phyloP scores from a whole-genome alignment of 2,113 vertebrate species.

The Triplophysa dalaica region DNA sequence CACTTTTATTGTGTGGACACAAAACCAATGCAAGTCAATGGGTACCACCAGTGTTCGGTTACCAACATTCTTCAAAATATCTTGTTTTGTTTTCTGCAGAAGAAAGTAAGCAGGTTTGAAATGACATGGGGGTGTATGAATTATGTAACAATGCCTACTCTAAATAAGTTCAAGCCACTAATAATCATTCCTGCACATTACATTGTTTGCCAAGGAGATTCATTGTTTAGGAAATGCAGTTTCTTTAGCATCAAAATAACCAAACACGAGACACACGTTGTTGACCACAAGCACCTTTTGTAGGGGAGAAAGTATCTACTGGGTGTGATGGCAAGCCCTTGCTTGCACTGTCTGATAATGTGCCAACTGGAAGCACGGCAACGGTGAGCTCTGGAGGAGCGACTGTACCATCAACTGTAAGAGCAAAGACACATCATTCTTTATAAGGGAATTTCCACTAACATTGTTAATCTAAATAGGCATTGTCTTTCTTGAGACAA shows the following conservation, averaged over 20 bases:
- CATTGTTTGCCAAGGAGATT: too few species aligned
- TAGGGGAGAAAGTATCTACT: conserved; percentile 45
- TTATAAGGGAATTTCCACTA: background rate
- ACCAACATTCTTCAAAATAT: too few species aligned
- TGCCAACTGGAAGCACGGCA: conserved; percentile 59
- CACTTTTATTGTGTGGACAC: too few species aligned
- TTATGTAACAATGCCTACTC: too few species aligned
- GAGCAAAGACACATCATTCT: conserved; percentile 2
- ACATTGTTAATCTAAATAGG: background rate
- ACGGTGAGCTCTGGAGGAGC: conserved; percentile 61
- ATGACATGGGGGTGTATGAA: too few species aligned
- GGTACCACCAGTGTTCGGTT: too few species aligned
- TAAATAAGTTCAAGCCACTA: too few species aligned
- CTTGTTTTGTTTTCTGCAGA: too few species aligned
- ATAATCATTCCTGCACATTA: too few species aligned
- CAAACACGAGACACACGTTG: background rate
- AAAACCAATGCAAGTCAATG: too few species aligned
- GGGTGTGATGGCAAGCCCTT: conserved; percentile 46
- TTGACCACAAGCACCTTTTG: conserved; percentile 51
- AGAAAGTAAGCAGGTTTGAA: too few species aligned
- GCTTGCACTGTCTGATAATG: conserved; percentile 63
- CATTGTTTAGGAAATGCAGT: too few species aligned
- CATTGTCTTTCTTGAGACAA: background rate
- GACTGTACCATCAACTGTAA: conserved; percentile 60
- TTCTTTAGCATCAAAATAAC: background rate